Evolutionary conservation across 1,140 invertebrate species (phyloP), one percentile per base, ranked within the genome.

Genomic region (Drosophila guanche): DNA sequence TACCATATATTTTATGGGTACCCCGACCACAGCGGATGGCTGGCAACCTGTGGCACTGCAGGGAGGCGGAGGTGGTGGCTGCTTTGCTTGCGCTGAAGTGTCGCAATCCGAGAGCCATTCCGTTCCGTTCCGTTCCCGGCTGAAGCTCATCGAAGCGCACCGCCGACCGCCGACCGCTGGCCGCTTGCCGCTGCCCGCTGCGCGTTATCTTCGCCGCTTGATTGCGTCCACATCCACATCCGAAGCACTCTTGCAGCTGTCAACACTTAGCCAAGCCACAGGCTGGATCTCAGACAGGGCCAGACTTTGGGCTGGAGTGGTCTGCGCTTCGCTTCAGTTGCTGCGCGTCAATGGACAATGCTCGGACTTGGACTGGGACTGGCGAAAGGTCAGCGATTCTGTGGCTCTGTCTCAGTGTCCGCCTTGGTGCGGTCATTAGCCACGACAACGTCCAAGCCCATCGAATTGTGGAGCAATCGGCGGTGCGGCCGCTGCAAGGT

Each of bases 311-410:
- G 61, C 62, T 67, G 61, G 69, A 62, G 55, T 57, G 33, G 33
- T 10, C 33, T 12, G 33, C 61, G 59, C 54, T 55, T 58, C 58
- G 58, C 72, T 71, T 75, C 72, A 67, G 42, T 75, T 75, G 70
- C 50, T 41, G 52, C 12, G 45, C 37, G 62, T 20, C 27, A 51
- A 20, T 20, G 16, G 0, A 20, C 43, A 45, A 46, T 58, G 42
- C 25, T 48, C 43, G 41, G 14, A 20, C 16, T 20, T 1, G 16
- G 1, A 20, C 55, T 61, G 76, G 16, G 1, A 20, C 55, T 61
- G 76, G 37, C 42, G 46, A 85, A 78, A 88, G 81, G 81, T 85
- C 83, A 85, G 65, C 74, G 65, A 59, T 77, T 80, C 68, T 76
- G 33, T 12, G 53, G 40, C 47, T 16, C 7, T 53, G 48, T 33